Evolutionary conservation across 2,113 vertebrate genomes (phyloP).

Genomic region (Scortum barcoo): DNA sequence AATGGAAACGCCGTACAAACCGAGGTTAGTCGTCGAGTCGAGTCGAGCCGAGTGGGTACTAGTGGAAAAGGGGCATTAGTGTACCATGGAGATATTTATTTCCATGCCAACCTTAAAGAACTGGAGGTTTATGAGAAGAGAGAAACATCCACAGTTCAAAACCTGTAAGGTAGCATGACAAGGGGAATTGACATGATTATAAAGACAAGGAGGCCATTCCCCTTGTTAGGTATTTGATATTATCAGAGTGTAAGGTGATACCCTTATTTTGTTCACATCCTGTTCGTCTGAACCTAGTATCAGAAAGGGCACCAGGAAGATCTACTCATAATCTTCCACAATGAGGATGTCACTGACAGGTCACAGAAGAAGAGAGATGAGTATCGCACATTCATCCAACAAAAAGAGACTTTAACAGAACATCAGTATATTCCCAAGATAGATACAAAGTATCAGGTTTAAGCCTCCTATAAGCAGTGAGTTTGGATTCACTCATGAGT

Average conservation of each 20-base stretch:
- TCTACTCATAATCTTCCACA: slow-evolving; percentile 14
- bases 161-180: not conserved
- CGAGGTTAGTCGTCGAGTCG: too few species aligned
- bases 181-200: not conserved
- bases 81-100: not conserved
- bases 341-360: not conserved
- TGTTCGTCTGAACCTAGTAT: not conserved
- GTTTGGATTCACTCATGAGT: slow-evolving; percentile 22
- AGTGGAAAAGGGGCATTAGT: too few species aligned
- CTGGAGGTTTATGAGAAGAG: not conserved
- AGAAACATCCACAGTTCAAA: not conserved
- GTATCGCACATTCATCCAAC: not conserved
- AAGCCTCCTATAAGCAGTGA: not conserved
- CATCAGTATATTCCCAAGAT: slow-evolving; percentile 18
- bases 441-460: slow-evolving; percentile 26
- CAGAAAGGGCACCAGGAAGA: not conserved
- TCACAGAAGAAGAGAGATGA: slow-evolving; percentile 15
- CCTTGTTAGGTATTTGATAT: slow-evolving; percentile 4
- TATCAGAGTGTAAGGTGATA: slow-evolving; percentile 8
- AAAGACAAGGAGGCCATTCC: not conserved
- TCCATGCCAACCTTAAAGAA: not conserved
- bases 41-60: too few species aligned
- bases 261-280: slow-evolving; percentile 9
- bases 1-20: too few species aligned
- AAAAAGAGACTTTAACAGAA: not conserved